Evolutionary conservation across 2,797 vertebrate genomes (phyloP).

Genomic region (Hylomyscus alleni): DNA sequence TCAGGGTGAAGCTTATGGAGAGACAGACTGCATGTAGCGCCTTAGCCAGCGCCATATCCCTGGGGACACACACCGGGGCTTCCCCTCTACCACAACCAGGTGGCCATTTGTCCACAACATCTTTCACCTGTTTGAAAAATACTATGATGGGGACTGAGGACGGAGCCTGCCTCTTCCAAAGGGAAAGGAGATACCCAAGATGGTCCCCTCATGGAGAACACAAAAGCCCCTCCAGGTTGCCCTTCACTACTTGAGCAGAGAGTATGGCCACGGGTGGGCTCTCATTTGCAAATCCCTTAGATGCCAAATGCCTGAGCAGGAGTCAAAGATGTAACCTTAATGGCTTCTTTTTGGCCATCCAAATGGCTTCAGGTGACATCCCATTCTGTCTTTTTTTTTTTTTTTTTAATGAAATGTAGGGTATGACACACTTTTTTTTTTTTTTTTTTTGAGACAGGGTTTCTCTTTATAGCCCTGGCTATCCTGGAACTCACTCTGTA

Average conservation of each 20-base stretch:
- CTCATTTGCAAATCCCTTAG: neutral
- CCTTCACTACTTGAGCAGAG: constrained; percentile 1
- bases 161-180: neutral
- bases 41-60: neutral
- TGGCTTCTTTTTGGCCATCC: neutral
- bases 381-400: neutral
- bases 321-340: neutral
- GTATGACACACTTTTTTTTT: too few species aligned
- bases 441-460: too few species aligned
- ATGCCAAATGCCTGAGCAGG: neutral
- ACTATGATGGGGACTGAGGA: neutral
- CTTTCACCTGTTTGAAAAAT: constrained; percentile 74
- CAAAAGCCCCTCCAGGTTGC: constrained; percentile 1
- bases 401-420: too few species aligned
- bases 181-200: constrained; percentile 23
- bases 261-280: neutral
- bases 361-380: neutral
- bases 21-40: constrained; percentile 20
- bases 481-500: too few species aligned
- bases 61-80: constrained; percentile 62
- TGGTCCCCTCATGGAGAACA: neutral
- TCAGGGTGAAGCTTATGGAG: constrained; percentile 51
- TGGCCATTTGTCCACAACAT: constrained; percentile 54
- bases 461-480: too few species aligned
- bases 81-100: constrained; percentile 70